Percentiles rank a stretch among this genome's conserved stretches.
Conservation (phyloP, 2,797 vertebrate species). For the Margarornis squamiger region DNA sequence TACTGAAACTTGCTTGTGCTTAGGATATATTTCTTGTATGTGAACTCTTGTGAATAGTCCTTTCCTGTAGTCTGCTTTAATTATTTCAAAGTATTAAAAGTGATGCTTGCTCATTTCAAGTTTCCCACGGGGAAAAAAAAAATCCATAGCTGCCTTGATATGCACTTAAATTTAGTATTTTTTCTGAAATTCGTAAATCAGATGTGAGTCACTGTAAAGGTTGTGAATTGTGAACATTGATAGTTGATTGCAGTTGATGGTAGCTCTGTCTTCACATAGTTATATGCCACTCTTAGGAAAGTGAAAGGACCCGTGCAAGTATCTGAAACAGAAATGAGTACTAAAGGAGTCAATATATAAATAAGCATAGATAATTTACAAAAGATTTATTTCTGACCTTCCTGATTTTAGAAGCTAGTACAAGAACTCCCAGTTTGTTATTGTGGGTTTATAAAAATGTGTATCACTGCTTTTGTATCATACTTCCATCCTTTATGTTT, state of each 20-base stretch:
- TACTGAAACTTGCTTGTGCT: neutral
- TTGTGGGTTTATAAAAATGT: neutral
- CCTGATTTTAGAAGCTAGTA: neutral
- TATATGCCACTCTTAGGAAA: neutral
- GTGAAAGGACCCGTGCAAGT: neutral
- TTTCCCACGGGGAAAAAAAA: neutral
- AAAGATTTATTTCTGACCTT: neutral
- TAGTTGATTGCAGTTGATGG: neutral
- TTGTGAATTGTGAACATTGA: neutral
- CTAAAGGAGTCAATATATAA: neutral
- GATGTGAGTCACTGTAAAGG: neutral
- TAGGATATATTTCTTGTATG: neutral
- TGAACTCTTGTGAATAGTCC: neutral
- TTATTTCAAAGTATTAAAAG: constrained; percentile 52
- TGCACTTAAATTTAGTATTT: neutral
- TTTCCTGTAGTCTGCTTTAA: constrained; percentile 37
- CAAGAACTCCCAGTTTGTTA: neutral
- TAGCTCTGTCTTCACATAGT: neutral
- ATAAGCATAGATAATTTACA: neutral
- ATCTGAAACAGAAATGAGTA: neutral
- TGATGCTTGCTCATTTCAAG: neutral
- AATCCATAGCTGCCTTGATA: neutral
- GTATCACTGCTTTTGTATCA: neutral
- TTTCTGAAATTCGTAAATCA: neutral
- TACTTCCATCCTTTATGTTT: neutral